Conservation (phyloP, 2,113 vertebrate genomes). For the Ptyas mucosa region DNA sequence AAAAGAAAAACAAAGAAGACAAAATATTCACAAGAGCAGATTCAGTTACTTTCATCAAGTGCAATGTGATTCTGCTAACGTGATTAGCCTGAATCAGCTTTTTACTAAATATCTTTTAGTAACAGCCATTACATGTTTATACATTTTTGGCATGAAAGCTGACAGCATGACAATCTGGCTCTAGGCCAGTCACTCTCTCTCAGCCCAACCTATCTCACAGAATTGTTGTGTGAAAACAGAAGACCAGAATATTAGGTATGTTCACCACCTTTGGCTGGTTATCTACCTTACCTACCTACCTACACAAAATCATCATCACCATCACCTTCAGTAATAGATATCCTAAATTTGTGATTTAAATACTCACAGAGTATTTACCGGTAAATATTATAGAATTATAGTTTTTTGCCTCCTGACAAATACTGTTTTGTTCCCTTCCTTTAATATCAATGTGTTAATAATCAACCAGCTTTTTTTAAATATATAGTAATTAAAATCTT, state of each 20-base stretch:
- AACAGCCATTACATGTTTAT: neutral
- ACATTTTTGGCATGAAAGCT: neutral
- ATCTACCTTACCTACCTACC: too few relatives aligned
- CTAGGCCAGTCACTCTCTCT: neutral
- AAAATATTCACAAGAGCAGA: neutral
- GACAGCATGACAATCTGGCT: neutral
- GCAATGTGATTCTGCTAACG: neutral
- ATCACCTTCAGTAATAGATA: neutral
- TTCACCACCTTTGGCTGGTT: neutral
- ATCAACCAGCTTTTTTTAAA: neutral
- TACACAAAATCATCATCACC: neutral
- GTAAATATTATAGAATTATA: neutral
- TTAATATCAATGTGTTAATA: neutral
- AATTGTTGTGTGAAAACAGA: neutral
- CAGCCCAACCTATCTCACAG: neutral
- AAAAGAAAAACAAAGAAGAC: conserved; percentile 46
- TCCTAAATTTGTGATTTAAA: neutral
- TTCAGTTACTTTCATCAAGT: fast-evolving
- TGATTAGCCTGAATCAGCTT: neutral
- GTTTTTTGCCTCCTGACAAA: neutral
- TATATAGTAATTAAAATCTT: neutral
- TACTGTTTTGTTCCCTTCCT: neutral
- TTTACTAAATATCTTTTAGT: neutral
- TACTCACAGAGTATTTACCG: neutral
- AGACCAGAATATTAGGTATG: neutral